Percentiles rank a stretch among this genome's conserved stretches.
phyloP scores from a whole-genome alignment of 2,113 vertebrate species.

The Tringa solitaria region DNA sequence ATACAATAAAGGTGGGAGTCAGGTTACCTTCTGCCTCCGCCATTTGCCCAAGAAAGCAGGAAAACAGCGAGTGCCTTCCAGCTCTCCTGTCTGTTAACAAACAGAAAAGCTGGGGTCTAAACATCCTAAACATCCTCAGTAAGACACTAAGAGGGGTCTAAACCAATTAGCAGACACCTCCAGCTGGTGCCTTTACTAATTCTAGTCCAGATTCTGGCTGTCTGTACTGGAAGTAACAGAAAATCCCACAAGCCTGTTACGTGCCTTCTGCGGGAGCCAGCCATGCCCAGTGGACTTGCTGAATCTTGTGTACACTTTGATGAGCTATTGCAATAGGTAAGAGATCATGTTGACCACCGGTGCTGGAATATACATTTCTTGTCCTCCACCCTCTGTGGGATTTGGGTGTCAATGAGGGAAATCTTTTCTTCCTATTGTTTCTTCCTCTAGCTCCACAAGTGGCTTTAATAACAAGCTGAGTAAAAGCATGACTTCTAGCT shows the following conservation, averaged over 20 bases:
- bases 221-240: not conserved
- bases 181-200: slow-evolving; percentile 23
- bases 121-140: not conserved
- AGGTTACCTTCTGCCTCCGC: not conserved
- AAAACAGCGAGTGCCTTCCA: not conserved
- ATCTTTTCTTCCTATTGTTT: not conserved
- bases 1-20: not conserved
- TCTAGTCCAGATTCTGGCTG: not conserved
- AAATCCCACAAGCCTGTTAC: slow-evolving; percentile 4
- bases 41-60: not conserved
- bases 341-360: not conserved
- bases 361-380: not conserved
- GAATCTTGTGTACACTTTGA: not conserved
- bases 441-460: not conserved
- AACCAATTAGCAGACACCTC: slow-evolving; percentile 30
- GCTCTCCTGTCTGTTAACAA: not conserved
- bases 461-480: not conserved
- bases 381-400: not conserved
- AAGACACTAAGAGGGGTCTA: not conserved
- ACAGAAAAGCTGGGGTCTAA: not conserved
- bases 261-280: not conserved
- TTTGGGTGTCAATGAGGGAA: fast-evolving
- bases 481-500: not conserved
- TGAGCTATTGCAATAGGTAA: not conserved
- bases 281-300: not conserved